Conservation (phyloP, 2,888 invertebrate species). For the Chrysodeixis includens region DNA sequence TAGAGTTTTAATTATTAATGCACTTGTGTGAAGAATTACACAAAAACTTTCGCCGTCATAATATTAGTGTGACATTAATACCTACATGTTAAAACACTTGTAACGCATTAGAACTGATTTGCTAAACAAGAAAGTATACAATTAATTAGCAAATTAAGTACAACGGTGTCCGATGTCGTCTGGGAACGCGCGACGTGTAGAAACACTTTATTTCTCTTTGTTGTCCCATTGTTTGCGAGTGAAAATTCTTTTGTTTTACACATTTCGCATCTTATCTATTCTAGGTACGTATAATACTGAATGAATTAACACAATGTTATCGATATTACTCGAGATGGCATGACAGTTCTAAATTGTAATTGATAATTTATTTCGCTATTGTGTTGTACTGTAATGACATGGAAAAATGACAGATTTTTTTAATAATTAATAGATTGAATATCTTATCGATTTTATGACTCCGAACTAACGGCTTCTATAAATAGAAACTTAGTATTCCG, state of each 20-base stretch:
- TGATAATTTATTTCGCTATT: not conserved
- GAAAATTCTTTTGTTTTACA: slow-evolving; percentile 9
- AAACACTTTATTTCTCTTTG: slow-evolving; percentile 15
- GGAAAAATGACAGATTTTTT: too few species aligned
- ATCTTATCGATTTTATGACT: too few species aligned
- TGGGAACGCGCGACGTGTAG: not conserved
- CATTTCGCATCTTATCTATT: slow-evolving; percentile 11
- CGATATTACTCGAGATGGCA: not conserved
- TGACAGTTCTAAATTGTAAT: not conserved
- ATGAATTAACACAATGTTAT: too few species aligned
- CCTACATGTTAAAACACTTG: not conserved
- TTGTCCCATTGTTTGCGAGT: slow-evolving; percentile 4
- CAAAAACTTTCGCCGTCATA: too few species aligned
- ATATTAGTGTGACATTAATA: not conserved
- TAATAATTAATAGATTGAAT: too few species aligned
- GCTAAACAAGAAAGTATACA: not conserved
- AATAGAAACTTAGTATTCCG: too few species aligned
- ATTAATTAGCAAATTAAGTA: not conserved
- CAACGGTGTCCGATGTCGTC: slow-evolving; percentile 2
- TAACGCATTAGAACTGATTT: not conserved
- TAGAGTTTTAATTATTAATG: too few species aligned
- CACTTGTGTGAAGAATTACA: too few species aligned
- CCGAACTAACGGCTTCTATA: too few species aligned
- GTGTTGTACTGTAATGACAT: not conserved
- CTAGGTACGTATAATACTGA: not conserved